Evolutionary conservation across 2,888 invertebrate genomes (phyloP), one percentile per base, ranked within the genome.

Genomic region (Perithous albicinctus): DNA sequence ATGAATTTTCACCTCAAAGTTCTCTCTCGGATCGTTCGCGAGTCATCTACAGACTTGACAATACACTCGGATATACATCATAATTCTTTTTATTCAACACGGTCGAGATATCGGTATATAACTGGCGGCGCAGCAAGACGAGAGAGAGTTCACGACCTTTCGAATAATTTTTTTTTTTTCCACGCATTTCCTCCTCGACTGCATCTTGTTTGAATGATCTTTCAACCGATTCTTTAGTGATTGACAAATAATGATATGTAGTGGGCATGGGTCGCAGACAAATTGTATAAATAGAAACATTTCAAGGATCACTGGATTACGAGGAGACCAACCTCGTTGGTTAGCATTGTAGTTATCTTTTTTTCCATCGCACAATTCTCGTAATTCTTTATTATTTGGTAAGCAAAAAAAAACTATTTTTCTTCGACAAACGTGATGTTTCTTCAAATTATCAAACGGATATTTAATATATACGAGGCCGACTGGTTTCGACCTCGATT

Each of bases 131-230:
- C 32, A 7, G 20, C 51, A 23, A n/a, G n/a, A 1, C 48, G 20
- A 18, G 20, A 3, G 48, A 32, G 29, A 59, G 56, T 32, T 59
- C 56, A 32, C 56, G 77, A 81, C 77, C 81, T 69, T 73, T 64
- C 73, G 77, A 77, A 77, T 67, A 76, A 63, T 54, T 26, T 48
- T 23, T 32, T 54, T 26, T 48, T 23, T 32, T 59, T 18, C 6
- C 48, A 10, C 23, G 48, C 48, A 51, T 23, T 51, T 51, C 48
- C 48, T 51, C 7, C 20, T 18, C 1, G 0, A 15, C 5, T 15
- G 15, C 46, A 15, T 6, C 15, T 38, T 12, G 10, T n/a, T n/a
- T n/a, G n/a, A 38, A 15, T 2, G 2, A 15, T 46, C 43, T 46
- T 4, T 6, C 4, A n/a, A 15, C n/a, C 15, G 43, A 46, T 12